Conservation (phyloP, 2,113 vertebrate genomes). For the Gymnorhina tibicen region DNA sequence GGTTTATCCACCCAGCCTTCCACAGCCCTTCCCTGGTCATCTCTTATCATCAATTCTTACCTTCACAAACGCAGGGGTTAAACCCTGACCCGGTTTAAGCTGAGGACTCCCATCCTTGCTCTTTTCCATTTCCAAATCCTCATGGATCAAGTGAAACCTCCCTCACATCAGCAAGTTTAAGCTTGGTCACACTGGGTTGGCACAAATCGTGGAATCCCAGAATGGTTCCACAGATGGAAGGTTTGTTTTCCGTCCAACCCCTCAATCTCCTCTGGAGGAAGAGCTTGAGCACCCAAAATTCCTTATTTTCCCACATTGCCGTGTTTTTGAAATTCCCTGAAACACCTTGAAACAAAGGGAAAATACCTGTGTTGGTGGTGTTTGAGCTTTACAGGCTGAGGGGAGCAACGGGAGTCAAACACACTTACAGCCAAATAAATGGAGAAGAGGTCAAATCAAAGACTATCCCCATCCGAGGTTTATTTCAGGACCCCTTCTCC, state of each 20-base stretch:
- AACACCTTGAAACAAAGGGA: accelerated
- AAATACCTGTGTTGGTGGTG: not conserved
- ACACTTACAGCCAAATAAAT: not conserved
- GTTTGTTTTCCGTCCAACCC: not conserved
- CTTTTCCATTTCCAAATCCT: not conserved
- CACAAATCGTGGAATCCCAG: not conserved
- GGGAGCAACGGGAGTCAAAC: not conserved
- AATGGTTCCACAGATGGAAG: not conserved
- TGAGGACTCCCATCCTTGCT: not conserved
- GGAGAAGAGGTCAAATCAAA: conserved; percentile 36
- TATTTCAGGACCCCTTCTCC: conserved; percentile 51
- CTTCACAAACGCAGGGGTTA: not conserved
- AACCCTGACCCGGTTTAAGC: not conserved
- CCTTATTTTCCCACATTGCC: not conserved
- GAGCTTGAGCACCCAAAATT: not conserved
- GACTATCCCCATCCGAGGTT: not conserved
- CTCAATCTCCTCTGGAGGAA: accelerated
- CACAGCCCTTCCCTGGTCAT: not conserved
- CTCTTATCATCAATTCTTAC: not conserved
- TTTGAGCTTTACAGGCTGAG: not conserved
- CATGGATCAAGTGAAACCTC: not conserved
- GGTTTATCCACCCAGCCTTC: not conserved
- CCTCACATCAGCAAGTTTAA: not conserved
- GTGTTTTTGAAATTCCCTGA: not conserved
- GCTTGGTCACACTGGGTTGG: not conserved